Percentiles rank a stretch among this genome's conserved stretches.
phyloP scores from a whole-genome alignment of 2,113 vertebrate genomes.

The Callaeas wilsoni region DNA sequence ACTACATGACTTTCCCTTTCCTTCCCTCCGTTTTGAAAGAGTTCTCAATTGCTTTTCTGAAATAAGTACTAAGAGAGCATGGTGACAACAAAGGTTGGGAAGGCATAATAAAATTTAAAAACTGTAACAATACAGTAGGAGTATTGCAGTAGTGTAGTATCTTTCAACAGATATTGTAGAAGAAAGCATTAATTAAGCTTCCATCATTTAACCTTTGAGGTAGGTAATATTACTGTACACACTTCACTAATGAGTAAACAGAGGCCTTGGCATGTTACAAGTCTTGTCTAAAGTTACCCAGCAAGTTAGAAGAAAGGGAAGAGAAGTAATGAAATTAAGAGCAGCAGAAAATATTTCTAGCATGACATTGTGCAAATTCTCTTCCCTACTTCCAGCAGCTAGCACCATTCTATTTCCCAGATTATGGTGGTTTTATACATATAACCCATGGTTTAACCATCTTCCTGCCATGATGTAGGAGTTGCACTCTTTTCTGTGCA shows the following conservation, averaged over 20 bases:
- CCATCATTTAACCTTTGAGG: constrained; percentile 12
- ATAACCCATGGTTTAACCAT: neutral
- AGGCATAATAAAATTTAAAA: neutral
- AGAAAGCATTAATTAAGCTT: constrained; percentile 47
- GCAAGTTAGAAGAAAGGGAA: neutral
- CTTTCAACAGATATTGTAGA: neutral
- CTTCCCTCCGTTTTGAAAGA: neutral
- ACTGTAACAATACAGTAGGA: neutral
- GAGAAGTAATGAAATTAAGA: neutral
- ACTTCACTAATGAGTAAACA: constrained; percentile 19
- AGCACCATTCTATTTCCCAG: neutral
- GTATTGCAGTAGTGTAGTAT: neutral
- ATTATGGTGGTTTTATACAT: neutral
- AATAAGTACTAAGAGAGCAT: neutral
- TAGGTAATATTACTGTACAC: neutral
- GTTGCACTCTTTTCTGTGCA: neutral
- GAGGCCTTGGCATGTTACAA: neutral
- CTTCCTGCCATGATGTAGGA: neutral
- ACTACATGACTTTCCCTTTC: neutral
- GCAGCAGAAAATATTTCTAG: neutral
- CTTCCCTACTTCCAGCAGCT: neutral
- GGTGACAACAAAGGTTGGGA: neutral
- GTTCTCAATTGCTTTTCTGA: neutral
- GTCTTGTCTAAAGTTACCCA: neutral
- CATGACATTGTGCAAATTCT: neutral